These are phyloP conservation scores for Gymnodraco acuticeps DNA, from an alignment of 2,797 vertebrate species.

Conservation along the genomic window DNA sequence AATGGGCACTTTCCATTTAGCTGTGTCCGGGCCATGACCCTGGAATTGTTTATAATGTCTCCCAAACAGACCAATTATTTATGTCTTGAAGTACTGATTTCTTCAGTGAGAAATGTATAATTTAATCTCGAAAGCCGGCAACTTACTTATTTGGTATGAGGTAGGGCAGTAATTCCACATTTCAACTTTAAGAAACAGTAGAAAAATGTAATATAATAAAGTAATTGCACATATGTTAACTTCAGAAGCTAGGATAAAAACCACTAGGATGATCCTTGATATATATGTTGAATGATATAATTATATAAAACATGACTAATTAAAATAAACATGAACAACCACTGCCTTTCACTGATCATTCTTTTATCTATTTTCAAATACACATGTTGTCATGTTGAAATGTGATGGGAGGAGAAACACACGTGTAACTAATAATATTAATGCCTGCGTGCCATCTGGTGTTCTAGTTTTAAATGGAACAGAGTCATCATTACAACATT, in stretches of 20 bases:
- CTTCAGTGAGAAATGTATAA: neutral
- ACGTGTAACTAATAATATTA: slow-evolving; percentile 2
- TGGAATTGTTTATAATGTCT: neutral
- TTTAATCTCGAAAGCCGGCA: neutral
- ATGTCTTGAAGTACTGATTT: neutral
- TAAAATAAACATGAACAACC: too few species aligned
- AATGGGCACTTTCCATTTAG: neutral
- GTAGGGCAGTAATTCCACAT: too few species aligned
- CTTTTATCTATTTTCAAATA: slow-evolving; percentile 9
- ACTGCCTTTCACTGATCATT: neutral
- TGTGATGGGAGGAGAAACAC: neutral
- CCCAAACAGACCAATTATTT: neutral
- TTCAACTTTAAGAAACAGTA: neutral
- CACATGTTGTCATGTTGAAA: slow-evolving; percentile 1
- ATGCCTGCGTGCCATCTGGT: neutral
- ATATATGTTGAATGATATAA: too few species aligned
- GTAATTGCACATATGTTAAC: neutral
- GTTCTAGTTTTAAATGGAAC: neutral
- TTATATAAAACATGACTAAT: too few species aligned
- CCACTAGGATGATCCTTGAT: too few species aligned
- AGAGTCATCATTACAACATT: slow-evolving; percentile 2
- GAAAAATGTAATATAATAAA: neutral
- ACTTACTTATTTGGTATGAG: neutral
- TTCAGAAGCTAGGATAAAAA: neutral
- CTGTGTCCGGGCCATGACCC: neutral